Percentiles rank a stretch among this genome's conserved stretches.
These are phyloP conservation scores for Benthochromis sp. DNA, from an alignment of 2,113 vertebrate species.

Conservation along the genomic window DNA sequence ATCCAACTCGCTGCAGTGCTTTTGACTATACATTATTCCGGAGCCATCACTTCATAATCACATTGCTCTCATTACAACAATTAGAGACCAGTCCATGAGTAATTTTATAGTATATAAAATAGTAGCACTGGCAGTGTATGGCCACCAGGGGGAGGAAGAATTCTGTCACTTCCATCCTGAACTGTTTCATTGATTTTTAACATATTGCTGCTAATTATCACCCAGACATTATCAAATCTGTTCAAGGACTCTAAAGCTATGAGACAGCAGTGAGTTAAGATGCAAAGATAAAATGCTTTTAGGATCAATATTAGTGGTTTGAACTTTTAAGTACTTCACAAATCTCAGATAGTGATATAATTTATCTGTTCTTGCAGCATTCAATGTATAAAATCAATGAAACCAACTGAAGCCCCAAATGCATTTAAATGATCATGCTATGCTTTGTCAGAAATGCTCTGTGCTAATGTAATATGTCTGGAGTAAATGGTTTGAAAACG, in stretches of 20 bases:
- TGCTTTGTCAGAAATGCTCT: not conserved
- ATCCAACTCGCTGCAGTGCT: not conserved
- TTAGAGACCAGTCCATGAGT: not conserved
- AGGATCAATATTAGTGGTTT: not conserved
- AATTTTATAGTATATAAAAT: not conserved
- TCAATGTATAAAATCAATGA: not conserved
- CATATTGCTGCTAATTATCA: not conserved
- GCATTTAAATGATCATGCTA: not conserved
- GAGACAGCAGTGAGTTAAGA: not conserved
- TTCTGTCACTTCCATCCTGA: not conserved
- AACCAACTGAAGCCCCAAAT: not conserved
- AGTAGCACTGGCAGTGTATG: not conserved
- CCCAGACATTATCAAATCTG: not conserved
- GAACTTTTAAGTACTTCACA: not conserved
- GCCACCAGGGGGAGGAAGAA: constrained; percentile 39
- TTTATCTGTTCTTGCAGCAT: not conserved
- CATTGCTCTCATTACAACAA: not conserved
- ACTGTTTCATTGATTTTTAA: not conserved
- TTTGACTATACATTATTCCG: not conserved
- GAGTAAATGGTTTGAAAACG: not conserved
- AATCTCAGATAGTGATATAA: not conserved
- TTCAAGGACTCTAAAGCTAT: not conserved
- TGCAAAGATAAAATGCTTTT: not conserved
- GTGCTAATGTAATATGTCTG: not conserved
- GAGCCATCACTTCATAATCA: not conserved